Evolutionary conservation across 2,888 invertebrate genomes (phyloP).

Genomic region (Acrobasis repandana): DNA sequence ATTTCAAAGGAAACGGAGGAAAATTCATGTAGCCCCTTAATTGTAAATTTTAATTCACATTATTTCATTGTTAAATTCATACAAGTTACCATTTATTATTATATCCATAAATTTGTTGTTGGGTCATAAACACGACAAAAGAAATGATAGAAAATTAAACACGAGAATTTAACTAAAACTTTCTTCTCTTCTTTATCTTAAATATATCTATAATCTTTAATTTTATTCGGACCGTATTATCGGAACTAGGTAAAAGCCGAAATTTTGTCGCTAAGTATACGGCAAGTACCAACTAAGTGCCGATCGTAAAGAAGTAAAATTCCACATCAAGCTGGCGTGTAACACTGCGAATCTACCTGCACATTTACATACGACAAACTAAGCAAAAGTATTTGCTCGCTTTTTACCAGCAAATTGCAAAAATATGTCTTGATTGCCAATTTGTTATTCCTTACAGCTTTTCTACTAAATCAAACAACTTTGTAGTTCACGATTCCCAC

Average conservation of each 20-base stretch:
- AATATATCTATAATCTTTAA: too few species aligned
- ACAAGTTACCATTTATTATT: too few species aligned
- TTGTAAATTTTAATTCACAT: too few species aligned
- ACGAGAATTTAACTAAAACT: too few species aligned
- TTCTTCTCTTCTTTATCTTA: too few species aligned
- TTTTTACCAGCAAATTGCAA: constrained; percentile 4
- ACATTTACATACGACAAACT: constrained; percentile 33
- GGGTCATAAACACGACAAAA: too few species aligned
- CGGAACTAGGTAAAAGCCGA: constrained; percentile 54
- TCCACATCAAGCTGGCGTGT: constrained; percentile 42
- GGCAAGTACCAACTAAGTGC: constrained; percentile 42
- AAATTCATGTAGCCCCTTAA: too few species aligned
- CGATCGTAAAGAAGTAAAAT: constrained; percentile 52
- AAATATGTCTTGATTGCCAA: constrained; percentile 8
- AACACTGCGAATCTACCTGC: constrained; percentile 22
- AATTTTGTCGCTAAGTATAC: constrained; percentile 41
- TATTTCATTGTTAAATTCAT: too few species aligned
- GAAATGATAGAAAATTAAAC: too few species aligned
- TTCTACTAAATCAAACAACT: neutral
- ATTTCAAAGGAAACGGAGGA: too few species aligned
- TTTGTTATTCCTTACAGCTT: neutral
- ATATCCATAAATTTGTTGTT: too few species aligned
- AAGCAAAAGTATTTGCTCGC: constrained; percentile 20
- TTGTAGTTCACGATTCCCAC: neutral
- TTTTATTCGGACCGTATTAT: neutral